Conservation (phyloP, 2,797 vertebrate genomes). For the Discoglossus pictus region DNA sequence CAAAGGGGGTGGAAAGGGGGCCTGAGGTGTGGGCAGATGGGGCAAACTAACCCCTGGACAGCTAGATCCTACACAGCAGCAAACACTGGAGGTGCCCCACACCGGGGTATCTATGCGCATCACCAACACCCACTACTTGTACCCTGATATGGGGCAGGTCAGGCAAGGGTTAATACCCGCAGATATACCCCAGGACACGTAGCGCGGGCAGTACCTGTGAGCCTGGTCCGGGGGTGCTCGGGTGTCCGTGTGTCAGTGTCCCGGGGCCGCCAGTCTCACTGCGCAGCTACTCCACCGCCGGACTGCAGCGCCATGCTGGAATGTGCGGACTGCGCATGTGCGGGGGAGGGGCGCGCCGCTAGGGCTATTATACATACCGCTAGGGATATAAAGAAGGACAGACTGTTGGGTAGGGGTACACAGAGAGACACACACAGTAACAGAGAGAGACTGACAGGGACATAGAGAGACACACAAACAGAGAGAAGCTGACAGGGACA, state of each 20-base stretch:
- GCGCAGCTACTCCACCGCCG: conserved; percentile 51
- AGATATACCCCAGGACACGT: background rate
- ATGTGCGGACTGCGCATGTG: conserved; percentile 57
- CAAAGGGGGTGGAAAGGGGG: conserved; percentile 50
- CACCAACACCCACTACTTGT: too few relatives aligned
- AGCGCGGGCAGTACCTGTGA: background rate
- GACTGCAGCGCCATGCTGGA: conserved; percentile 61
- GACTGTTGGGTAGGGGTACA: too few relatives aligned
- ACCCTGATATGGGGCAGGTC: too few relatives aligned
- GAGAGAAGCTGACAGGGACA: too few relatives aligned
- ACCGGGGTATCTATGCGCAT: too few relatives aligned
- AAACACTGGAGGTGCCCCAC: too few relatives aligned
- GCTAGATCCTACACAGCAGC: too few relatives aligned
- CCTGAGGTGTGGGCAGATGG: conserved; percentile 19
- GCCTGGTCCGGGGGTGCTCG: background rate
- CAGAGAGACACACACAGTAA: conserved; percentile 28
- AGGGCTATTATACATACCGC: too few relatives aligned
- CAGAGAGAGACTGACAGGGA: too few relatives aligned
- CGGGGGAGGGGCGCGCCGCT: conserved; percentile 5
- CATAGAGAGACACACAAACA: too few relatives aligned
- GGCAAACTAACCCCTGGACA: background rate
- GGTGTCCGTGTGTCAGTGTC: conserved; percentile 21
- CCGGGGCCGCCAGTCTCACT: conserved; percentile 51
- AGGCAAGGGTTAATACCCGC: background rate
- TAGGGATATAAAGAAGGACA: too few relatives aligned